phyloP scores from a whole-genome alignment of 2,797 vertebrate species.

The Peromyscus melanophrys region DNA sequence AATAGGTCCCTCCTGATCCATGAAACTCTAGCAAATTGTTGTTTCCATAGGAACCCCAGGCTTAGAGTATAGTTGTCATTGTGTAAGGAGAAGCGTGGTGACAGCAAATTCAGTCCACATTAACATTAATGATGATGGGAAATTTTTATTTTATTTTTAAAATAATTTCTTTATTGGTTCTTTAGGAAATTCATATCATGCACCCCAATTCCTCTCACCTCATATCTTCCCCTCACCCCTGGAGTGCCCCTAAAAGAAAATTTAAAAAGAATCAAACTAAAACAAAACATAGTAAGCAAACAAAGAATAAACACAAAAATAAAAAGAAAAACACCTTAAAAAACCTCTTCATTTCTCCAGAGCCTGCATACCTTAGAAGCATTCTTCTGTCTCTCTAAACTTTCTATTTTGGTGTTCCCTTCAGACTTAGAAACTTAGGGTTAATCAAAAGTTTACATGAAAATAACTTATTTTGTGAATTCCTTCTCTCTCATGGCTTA shows the following conservation, averaged over 20 bases:
- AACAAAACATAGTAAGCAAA: not conserved
- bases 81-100: conserved; percentile 54
- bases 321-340: not conserved
- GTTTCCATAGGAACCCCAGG: conserved; percentile 29
- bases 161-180: conserved; percentile 11
- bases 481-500: not conserved
- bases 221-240: not conserved
- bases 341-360: not conserved
- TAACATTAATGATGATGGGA: conserved; percentile 54
- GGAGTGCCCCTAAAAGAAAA: not conserved
- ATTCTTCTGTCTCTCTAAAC: conserved; percentile 31
- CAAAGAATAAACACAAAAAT: not conserved
- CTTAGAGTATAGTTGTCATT: conserved; percentile 55
- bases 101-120: conserved; percentile 62
- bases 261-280: not conserved
- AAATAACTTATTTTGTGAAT: conserved; percentile 14
- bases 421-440: conserved; percentile 31
- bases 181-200: not conserved
- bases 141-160: not conserved
- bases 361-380: conserved; percentile 43
- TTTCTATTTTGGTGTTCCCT: not conserved
- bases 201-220: not conserved
- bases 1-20: not conserved
- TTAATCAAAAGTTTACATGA: conserved; percentile 38
- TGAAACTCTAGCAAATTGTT: conserved; percentile 3